Evolutionary conservation across 2,113 vertebrate species (phyloP).

Genomic region (Callorhinus ursinus): DNA sequence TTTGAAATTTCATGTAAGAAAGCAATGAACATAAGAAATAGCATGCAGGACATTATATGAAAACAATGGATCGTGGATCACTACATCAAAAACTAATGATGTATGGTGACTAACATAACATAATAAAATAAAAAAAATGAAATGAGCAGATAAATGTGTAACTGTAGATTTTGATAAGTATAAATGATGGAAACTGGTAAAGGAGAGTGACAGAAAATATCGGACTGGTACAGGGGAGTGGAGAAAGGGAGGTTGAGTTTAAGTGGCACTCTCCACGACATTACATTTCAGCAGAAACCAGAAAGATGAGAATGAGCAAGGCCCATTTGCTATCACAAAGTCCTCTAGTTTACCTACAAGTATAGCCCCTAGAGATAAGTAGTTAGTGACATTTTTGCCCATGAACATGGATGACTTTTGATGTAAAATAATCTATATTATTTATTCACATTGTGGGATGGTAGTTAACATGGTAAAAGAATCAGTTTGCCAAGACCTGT

Average conservation of each 20-base stretch:
- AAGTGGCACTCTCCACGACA: background rate
- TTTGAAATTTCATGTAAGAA: background rate
- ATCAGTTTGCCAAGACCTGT: background rate
- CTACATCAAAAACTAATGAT: no score
- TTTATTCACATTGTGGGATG: background rate
- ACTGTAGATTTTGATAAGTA: background rate
- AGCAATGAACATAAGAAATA: no score
- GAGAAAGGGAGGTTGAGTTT: background rate
- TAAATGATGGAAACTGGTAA: background rate
- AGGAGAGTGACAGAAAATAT: background rate
- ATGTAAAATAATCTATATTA: background rate
- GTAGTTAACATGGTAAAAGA: background rate
- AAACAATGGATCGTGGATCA: no score
- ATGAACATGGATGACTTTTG: background rate
- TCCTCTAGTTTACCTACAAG: background rate
- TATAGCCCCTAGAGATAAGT: background rate
- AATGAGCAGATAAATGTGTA: background rate
- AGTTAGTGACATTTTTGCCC: background rate
- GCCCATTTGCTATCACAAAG: rapidly evolving
- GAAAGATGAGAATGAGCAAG: background rate
- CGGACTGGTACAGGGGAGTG: background rate
- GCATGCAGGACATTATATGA: no score
- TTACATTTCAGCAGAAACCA: background rate
- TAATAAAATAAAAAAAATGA: background rate
- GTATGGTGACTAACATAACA: no score